Conservation (phyloP, 2,113 vertebrate species). For the Sinocyclocheilus anshuiensis region DNA sequence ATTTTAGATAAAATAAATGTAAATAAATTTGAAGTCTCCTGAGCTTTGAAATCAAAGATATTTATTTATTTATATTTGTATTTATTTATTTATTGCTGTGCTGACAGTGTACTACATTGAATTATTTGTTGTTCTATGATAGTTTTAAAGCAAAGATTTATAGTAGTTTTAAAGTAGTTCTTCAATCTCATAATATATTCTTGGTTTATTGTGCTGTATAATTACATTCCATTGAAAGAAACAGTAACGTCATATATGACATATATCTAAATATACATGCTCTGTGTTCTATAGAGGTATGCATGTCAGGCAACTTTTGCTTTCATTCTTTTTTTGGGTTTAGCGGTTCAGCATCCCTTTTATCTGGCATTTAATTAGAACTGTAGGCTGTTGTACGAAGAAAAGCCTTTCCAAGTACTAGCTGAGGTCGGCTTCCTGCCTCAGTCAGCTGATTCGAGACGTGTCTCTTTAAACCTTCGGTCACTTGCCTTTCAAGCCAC, state of each 20-base stretch:
- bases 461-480: slow-evolving; percentile 34
- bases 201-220: neutral
- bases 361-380: slow-evolving; percentile 61
- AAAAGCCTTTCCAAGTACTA: slow-evolving; percentile 57
- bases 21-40: too few species aligned
- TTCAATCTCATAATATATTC: neutral
- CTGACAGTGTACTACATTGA: neutral
- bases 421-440: slow-evolving; percentile 49
- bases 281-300: neutral
- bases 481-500: slow-evolving; percentile 6
- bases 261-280: slow-evolving; percentile 24
- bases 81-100: neutral
- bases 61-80: too few species aligned
- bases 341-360: slow-evolving; percentile 54
- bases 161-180: neutral
- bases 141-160: neutral
- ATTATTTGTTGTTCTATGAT: neutral
- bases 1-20: too few species aligned
- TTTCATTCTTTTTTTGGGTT: slow-evolving; percentile 56
- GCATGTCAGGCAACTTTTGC: slow-evolving; percentile 43
- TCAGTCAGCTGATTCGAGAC: slow-evolving; percentile 48
- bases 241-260: neutral
- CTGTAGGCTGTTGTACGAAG: slow-evolving; percentile 45
- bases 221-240: neutral
- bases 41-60: neutral